These are phyloP conservation scores for Popillia japonica DNA, from an alignment of 1,140 invertebrate genomes.

Conservation along the genomic window DNA sequence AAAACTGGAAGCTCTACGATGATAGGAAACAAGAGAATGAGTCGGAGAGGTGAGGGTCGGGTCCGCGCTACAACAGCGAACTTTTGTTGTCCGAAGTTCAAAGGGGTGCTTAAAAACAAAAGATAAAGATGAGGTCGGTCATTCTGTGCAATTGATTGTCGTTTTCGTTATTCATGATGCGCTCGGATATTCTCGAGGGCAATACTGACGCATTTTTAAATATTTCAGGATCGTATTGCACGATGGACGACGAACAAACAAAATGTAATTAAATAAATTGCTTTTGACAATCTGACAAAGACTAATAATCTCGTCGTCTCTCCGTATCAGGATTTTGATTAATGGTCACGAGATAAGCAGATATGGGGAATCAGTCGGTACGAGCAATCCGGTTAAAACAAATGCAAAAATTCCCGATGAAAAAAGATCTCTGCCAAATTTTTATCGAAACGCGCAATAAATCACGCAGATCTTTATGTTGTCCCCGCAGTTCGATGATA, in stretches of 20 bases:
- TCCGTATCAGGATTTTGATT: slow-evolving; percentile 2
- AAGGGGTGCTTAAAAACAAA: slow-evolving; percentile 54
- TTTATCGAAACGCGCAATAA: slow-evolving; percentile 34
- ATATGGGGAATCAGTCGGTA: not conserved
- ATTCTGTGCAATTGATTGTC: slow-evolving; percentile 53
- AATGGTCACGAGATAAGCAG: not conserved
- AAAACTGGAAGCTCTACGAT: slow-evolving; percentile 46
- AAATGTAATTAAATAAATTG: not conserved
- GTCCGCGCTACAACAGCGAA: not conserved
- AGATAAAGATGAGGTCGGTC: slow-evolving; percentile 51
- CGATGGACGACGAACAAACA: no score
- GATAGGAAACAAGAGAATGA: slow-evolving; percentile 43
- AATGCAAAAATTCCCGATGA: slow-evolving; percentile 35
- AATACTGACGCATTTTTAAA: no score
- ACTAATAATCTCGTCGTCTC: not conserved
- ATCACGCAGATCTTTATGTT: slow-evolving; percentile 35
- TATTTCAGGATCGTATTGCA: no score
- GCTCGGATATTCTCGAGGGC: not conserved
- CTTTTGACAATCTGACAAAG: not conserved
- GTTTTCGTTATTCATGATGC: slow-evolving; percentile 56
- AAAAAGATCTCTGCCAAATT: not conserved
- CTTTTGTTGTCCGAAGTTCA: slow-evolving; percentile 49
- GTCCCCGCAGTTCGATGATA: slow-evolving; percentile 35
- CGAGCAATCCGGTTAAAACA: slow-evolving; percentile 34
- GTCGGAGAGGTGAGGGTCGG: slow-evolving; percentile 41